Evolutionary conservation across 1,140 invertebrate genomes (phyloP).

Genomic region (Caenorhabditis inopinata): DNA sequence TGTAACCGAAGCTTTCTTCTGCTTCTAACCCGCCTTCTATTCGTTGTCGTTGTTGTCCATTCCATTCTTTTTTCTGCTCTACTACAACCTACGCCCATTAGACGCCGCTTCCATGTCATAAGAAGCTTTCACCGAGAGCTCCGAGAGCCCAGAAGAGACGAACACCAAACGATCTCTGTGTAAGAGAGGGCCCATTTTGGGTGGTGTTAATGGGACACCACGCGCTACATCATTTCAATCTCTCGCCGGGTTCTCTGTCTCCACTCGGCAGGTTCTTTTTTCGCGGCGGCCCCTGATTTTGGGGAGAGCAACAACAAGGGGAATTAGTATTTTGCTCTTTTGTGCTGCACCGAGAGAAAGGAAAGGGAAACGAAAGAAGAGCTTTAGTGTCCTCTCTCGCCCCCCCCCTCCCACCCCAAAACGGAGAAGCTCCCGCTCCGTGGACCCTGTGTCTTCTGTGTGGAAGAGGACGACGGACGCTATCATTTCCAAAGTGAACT

Average conservation of each 20-base stretch:
- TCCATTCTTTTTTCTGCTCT: background rate
- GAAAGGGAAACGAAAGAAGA: background rate
- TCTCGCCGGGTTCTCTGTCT: no score
- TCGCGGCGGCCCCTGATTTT: background rate
- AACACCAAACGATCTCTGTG: no score
- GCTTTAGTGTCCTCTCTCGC: background rate
- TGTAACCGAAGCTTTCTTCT: conserved; percentile 5
- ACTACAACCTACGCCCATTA: conserved; percentile 1
- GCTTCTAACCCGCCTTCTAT: background rate
- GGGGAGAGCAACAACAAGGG: background rate
- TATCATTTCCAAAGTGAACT: background rate
- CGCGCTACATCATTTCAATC: no score
- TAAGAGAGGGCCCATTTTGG: background rate
- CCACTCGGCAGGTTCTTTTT: background rate
- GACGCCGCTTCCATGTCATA: background rate
- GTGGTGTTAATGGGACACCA: conserved; percentile 11
- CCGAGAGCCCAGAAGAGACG: no score
- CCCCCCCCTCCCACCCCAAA: background rate
- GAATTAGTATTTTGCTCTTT: conserved; percentile 34
- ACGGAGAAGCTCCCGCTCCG: background rate
- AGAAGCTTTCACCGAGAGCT: background rate
- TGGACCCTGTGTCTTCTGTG: no score
- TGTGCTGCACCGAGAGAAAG: background rate
- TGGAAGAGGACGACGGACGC: background rate
- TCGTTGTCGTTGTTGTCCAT: background rate